A percentile compares a stretch with the other conserved stretches of the same genome.
These are phyloP conservation scores for Graptemys geographica DNA, from an alignment of 2,797 vertebrate genomes.

Conservation along the genomic window DNA sequence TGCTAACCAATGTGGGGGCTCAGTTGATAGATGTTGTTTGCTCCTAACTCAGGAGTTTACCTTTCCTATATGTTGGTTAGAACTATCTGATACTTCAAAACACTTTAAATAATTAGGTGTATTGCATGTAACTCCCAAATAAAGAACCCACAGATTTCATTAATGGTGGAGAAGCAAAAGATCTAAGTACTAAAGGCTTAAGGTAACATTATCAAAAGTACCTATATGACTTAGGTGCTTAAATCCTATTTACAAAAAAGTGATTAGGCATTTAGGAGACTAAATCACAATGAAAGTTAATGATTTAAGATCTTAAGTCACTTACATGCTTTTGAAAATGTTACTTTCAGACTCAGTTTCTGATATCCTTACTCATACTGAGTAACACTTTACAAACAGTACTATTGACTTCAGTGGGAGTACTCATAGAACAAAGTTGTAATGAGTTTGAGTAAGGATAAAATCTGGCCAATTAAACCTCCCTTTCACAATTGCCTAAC, in stretches of 20 bases:
- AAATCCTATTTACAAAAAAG: fast-evolving
- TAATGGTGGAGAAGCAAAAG: background rate
- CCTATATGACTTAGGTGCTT: background rate
- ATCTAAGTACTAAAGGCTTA: background rate
- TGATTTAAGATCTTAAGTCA: background rate
- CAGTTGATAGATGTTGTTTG: background rate
- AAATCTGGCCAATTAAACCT: background rate
- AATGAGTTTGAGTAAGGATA: background rate
- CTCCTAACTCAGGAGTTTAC: background rate
- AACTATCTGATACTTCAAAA: background rate
- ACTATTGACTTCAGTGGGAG: background rate
- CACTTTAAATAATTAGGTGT: background rate
- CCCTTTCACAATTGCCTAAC: background rate
- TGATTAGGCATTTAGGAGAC: fast-evolving
- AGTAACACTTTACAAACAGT: background rate
- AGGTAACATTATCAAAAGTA: background rate
- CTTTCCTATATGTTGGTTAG: background rate
- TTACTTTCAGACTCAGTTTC: background rate
- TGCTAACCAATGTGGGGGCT: background rate
- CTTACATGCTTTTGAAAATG: background rate
- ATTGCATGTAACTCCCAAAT: background rate
- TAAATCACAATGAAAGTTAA: background rate
- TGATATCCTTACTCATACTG: background rate
- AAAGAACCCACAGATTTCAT: background rate
- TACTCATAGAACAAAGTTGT: background rate